phyloP scores from a whole-genome alignment of 2,113 vertebrate species.

The Cryptotis parvus region DNA sequence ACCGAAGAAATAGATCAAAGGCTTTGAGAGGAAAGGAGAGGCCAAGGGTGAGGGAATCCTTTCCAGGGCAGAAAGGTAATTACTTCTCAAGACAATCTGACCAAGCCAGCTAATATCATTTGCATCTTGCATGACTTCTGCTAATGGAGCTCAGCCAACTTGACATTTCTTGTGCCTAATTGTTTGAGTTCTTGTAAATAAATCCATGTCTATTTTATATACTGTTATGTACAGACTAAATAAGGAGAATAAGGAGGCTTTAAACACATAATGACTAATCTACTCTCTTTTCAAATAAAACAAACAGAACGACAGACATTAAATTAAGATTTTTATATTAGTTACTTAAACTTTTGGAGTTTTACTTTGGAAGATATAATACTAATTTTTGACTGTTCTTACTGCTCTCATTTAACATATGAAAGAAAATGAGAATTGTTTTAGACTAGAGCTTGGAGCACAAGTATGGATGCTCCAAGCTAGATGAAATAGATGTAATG shows the following conservation, averaged over 20 bases:
- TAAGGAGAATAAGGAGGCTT: background rate
- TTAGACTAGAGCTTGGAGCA: background rate
- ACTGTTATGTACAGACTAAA: background rate
- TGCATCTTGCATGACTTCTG: constrained; percentile 8
- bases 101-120: constrained; percentile 10
- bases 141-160: background rate
- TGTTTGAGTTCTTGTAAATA: constrained; percentile 43
- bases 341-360: background rate
- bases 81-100: constrained; percentile 47
- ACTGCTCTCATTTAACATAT: background rate
- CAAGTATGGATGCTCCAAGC: background rate
- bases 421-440: background rate
- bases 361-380: constrained; percentile 15
- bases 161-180: constrained; percentile 32
- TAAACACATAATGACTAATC: constrained; percentile 1
- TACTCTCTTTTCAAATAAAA: constrained; percentile 14
- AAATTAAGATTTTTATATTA: background rate
- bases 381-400: background rate
- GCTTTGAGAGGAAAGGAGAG: constrained; percentile 7
- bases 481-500: background rate
- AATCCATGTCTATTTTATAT: background rate
- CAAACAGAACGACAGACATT: background rate
- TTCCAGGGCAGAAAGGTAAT: background rate
- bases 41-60: background rate
- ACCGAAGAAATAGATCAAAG: constrained; percentile 47